Base-by-base conservation (phyloP, 2,797 vertebrate species). In the Kryptolebias ocellatus region DNA sequence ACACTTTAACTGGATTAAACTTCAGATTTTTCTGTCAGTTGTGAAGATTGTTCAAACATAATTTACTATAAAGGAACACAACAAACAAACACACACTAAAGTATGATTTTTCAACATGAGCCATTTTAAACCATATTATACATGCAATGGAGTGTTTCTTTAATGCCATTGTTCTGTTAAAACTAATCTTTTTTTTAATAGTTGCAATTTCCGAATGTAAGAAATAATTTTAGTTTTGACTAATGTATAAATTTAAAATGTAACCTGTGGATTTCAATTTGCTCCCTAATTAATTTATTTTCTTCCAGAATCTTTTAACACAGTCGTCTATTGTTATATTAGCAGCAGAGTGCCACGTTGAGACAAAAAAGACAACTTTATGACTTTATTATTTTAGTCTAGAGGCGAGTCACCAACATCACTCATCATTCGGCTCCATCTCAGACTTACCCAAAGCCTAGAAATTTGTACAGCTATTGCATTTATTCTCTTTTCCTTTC, bases 371-470 rank as follows among this genome's bases (percentile, higher is more conserved):
- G 65, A 77, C 75, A 85, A 68, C 76, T 71, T 67, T 78, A 76
- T 59, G 62, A 72, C 74, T 83, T 76, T 76, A 80, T 89, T 85
- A 74, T 67, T 79, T 83, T 28, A n/a, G 60, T 70, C 55, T 34
- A 60, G 52, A 82, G 72, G 59, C 69, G 66, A 79, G 55, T 84
- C 68, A 55, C 55, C 67, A 37, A 44, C 17, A 70, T 49, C 49
- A 17, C 46, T 76, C 76, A 69, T 74, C 44, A 20, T 29, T 24
- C 45, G 16, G 12, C 37, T 60, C 1, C 0, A 56, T 71, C 57
- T 78, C 53, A 64, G 39, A 46, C 47, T 47, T 47, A 47, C 29
- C 49, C 49, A 53, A 12, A 68, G 64, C 80, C 63, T 54, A 6
- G 4, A 17, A 53, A 16, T 47, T 56, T 63, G 8, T 46, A 14